Percentiles rank a stretch among this genome's conserved stretches.
These are phyloP conservation scores for Coracias cyanogaster DNA, from an alignment of 2,797 vertebrate genomes.

Conservation along the genomic window DNA sequence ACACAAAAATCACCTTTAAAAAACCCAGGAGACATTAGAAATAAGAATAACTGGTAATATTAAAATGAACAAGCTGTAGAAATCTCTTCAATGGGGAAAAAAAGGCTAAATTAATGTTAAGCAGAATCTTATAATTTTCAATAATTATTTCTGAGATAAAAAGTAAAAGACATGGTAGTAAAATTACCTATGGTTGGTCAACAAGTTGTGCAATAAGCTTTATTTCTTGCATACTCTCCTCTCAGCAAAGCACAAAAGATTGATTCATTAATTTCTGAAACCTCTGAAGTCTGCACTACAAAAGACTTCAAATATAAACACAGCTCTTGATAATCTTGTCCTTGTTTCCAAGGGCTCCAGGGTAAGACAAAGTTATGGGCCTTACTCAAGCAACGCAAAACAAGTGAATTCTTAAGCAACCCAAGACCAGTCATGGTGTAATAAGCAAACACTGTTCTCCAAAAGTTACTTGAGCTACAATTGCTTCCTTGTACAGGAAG, in stretches of 20 bases:
- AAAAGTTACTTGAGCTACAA: not conserved
- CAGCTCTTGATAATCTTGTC: not conserved
- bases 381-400: not conserved
- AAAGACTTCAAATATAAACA: not conserved
- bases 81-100: not conserved
- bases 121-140: not conserved
- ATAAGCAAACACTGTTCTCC: not conserved
- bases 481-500: not conserved
- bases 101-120: not conserved
- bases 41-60: not conserved
- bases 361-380: not conserved
- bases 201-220: not conserved
- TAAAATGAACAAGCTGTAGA: not conserved
- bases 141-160: not conserved
- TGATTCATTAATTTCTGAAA: not conserved
- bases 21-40: not conserved
- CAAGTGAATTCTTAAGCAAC: not conserved
- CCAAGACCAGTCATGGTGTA: accelerated
- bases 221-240: not conserved
- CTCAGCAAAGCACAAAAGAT: not conserved
- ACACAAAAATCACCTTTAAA: not conserved
- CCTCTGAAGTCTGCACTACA: not conserved
- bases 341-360: not conserved
- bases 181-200: not conserved
- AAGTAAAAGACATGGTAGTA: not conserved